Evolutionary conservation across 2,797 vertebrate species (phyloP), one percentile per base, ranked within the genome.

Genomic region (Helicolenus hilgendorfi): DNA sequence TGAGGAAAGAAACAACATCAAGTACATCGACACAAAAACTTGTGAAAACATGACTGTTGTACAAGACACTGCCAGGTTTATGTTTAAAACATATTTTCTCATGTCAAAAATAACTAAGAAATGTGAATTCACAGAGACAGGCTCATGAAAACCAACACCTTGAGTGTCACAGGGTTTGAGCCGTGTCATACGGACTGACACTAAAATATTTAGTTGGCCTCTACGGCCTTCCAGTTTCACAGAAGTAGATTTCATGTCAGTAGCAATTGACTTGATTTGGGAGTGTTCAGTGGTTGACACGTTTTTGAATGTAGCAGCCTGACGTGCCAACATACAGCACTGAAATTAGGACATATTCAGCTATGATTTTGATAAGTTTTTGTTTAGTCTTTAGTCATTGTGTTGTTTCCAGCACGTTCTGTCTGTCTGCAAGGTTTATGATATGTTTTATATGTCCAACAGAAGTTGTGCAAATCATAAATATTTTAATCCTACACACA

Each of bases 1-100:
- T 98, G 74, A 26, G 26, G 71, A 18, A 1, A 2, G 55, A 15
- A 55, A 63, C 13, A 33, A 78, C 5, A 45, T 45, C 11, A 59
- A 27, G 49, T 1, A 24, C 35, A 53, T 64, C 14, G 2, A 20
- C 69, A 36, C 35, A 13, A 7, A 7, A 56, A 49, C 7, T 5
- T 6, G 3, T 11, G 10, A 71, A 38, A 49, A 24, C 13, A 22
- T 14, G 41, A 11, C 24, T 63, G 41, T 35, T 8, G 38, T 14
- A 60, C 27, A 31, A 45, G 29, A 2, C 13, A 41, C 38, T 2
- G 11, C 5, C 13, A 13, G 18, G 22, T 36, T 70, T 22, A 20
- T 59, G 27, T 29, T 41, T 22, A n/a, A n/a, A 45, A 9, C 24
- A 27, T 49, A 15, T 15, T 27, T 69, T 56, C 5, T 18, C 22